Evolutionary conservation across 2,888 invertebrate genomes (phyloP).

Genomic region (Dryobota labecula): DNA sequence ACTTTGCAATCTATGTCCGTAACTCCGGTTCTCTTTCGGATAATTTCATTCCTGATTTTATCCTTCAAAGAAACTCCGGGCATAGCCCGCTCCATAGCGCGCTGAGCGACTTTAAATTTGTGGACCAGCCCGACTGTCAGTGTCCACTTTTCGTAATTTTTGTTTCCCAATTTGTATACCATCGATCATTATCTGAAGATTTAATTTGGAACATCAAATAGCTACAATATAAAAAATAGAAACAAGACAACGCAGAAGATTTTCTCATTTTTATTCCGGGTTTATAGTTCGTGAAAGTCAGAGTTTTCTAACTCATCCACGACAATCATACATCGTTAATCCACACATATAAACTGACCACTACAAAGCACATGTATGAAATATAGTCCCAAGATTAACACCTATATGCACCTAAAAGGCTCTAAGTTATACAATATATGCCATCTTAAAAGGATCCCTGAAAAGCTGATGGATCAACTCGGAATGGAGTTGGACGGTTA

Average conservation of each 20-base stretch:
- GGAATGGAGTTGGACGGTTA: conserved; percentile 47
- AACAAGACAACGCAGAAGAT: too few species aligned
- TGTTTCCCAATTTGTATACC: too few species aligned
- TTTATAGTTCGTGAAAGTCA: neutral
- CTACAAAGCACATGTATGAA: neutral
- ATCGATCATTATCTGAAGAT: neutral
- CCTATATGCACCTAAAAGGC: conserved; percentile 20
- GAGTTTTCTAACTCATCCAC: neutral
- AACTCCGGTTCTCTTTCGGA: too few species aligned
- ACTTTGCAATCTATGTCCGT: too few species aligned
- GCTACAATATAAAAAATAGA: too few species aligned
- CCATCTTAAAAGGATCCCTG: conserved; percentile 33
- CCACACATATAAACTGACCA: neutral
- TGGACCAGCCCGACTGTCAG: too few species aligned
- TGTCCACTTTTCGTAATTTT: too few species aligned
- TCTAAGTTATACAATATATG: conserved; percentile 35
- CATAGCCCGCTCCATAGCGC: too few species aligned
- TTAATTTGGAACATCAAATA: too few species aligned
- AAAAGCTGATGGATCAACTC: conserved; percentile 53
- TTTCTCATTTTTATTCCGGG: neutral
- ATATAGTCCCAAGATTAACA: conserved; percentile 25
- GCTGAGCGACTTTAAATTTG: too few species aligned
- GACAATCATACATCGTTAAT: neutral
- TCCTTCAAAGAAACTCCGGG: too few species aligned
- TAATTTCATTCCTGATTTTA: too few species aligned